Evolutionary conservation across 2,113 vertebrate genomes (phyloP).

Genomic region (Orcinus orca): DNA sequence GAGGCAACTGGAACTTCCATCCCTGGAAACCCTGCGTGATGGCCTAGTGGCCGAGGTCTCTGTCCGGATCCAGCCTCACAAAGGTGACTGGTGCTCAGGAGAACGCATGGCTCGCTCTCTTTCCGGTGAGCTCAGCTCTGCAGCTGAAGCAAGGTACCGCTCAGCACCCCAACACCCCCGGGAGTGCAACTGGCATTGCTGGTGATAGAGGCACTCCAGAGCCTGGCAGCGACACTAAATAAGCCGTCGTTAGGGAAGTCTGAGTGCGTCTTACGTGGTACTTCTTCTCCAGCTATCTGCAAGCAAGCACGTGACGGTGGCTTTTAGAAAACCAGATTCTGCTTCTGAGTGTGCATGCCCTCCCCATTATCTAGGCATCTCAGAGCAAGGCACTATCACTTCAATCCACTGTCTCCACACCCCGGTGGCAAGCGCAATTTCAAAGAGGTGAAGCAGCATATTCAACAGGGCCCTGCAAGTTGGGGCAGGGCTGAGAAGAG

Average conservation of each 20-base stretch:
- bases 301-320: not conserved
- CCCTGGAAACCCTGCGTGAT: not conserved
- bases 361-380: not conserved
- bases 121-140: not conserved
- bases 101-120: not conserved
- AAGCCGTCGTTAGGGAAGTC: not conserved
- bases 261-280: not conserved
- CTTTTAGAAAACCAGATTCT: constrained; percentile 22
- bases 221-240: not conserved
- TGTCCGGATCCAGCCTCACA: not conserved
- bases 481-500: not conserved
- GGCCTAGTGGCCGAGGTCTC: not conserved
- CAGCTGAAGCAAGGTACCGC: not conserved
- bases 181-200: not conserved
- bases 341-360: rapidly evolving
- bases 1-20: not conserved
- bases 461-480: not conserved
- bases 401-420: not conserved
- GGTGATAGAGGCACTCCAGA: rapidly evolving
- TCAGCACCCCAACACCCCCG: not conserved
- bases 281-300: not conserved
- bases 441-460: not conserved
- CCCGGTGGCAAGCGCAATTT: not conserved
- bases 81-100: not conserved
- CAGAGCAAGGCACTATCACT: not conserved